phyloP scores from a whole-genome alignment of 2,797 vertebrate genomes.

The Ataeniobius toweri region DNA sequence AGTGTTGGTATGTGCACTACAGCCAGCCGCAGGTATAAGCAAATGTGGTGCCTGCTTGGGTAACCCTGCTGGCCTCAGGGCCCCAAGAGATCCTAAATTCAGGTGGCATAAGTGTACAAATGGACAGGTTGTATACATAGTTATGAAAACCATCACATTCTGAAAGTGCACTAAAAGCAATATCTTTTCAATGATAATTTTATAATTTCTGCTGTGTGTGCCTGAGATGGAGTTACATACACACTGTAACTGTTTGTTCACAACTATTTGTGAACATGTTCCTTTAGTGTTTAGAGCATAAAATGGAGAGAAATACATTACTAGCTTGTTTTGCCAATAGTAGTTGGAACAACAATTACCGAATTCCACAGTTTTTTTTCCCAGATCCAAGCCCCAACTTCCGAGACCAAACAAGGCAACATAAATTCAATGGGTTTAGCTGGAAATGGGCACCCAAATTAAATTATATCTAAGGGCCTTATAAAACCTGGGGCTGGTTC shows the following conservation, averaged over 20 bases:
- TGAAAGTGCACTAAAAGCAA: background rate
- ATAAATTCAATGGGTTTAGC: background rate
- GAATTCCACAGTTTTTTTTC: background rate
- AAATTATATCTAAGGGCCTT: background rate
- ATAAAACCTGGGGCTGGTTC: background rate
- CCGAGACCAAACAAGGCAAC: background rate
- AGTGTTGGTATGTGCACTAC: background rate
- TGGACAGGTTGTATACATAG: too few species aligned
- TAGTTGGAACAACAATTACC: background rate
- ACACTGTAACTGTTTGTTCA: background rate
- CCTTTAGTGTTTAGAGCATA: background rate
- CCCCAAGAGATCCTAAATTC: background rate
- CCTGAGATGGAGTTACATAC: background rate
- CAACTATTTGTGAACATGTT: background rate
- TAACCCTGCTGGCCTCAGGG: background rate
- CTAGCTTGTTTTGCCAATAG: background rate
- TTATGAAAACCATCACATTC: background rate
- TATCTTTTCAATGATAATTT: background rate
- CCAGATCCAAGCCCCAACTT: background rate
- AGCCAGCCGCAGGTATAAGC: background rate
- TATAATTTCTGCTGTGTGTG: background rate
- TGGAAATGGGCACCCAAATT: background rate
- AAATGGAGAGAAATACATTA: background rate
- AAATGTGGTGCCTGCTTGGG: too few species aligned
- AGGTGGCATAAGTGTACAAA: background rate